Conservation (phyloP, 1,140 invertebrate genomes). For the Rhopalosiphum maidis region DNA sequence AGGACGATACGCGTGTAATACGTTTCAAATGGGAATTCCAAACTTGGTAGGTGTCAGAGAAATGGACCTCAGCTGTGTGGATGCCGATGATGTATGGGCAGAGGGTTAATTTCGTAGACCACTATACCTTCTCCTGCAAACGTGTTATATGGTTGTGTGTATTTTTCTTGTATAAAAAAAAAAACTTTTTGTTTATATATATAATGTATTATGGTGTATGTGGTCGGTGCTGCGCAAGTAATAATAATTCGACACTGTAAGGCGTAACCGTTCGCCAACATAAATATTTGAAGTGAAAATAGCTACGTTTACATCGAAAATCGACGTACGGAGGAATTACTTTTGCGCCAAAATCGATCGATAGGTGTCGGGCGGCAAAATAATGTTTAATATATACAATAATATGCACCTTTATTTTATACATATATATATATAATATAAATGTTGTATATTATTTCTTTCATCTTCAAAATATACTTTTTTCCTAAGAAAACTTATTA, state of each 20-base stretch:
- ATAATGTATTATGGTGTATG: not conserved
- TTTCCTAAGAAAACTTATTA: not conserved
- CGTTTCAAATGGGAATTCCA: constrained; percentile 1
- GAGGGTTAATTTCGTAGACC: constrained; percentile 3
- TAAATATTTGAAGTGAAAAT: constrained; percentile 3
- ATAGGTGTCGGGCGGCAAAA: not conserved
- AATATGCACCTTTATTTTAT: not conserved
- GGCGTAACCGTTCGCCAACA: not conserved
- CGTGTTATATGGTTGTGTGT: not conserved
- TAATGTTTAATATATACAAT: not conserved
- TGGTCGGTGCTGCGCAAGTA: not conserved
- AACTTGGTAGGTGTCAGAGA: not conserved
- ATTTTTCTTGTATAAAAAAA: not conserved
- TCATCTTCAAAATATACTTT: constrained; percentile 14
- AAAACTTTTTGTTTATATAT: not conserved
- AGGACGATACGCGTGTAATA: not conserved
- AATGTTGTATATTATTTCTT: constrained; percentile 2
- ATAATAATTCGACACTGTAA: not conserved
- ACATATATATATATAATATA: not conserved
- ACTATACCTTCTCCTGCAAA: not conserved
- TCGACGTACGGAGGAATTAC: not conserved
- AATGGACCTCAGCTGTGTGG: not conserved
- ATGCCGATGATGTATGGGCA: not conserved
- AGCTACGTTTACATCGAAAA: not conserved
- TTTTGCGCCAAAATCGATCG: not conserved